phyloP scores from a whole-genome alignment of 2,113 vertebrate genomes.

The Orientallactaga bullata region DNA sequence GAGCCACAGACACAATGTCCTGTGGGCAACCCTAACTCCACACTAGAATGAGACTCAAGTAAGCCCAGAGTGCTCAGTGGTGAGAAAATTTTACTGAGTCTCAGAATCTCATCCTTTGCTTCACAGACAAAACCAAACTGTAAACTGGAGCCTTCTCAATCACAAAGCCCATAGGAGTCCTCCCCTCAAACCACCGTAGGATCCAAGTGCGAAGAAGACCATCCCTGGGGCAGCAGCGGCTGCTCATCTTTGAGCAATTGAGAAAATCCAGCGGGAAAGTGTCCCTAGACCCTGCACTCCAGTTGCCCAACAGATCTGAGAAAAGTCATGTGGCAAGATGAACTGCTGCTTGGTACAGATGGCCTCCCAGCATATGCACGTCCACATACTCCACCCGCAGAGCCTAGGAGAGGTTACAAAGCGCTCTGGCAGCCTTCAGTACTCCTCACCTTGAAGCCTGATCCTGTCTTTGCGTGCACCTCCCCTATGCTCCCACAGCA shows the following conservation, averaged over 20 bases:
- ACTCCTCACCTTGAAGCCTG: no score
- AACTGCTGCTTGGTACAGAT: accelerated
- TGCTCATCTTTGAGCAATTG: neutral
- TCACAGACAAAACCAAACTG: conserved; percentile 23
- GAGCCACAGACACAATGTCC: neutral
- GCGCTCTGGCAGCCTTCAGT: neutral
- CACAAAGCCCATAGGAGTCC: neutral
- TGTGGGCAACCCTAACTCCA: accelerated
- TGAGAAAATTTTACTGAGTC: neutral
- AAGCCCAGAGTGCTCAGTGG: no score
- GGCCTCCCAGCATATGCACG: accelerated
- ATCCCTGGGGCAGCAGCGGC: neutral
- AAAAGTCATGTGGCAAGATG: neutral
- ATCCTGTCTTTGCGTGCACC: neutral
- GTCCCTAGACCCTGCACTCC: neutral
- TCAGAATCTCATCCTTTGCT: neutral
- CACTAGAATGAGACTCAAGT: neutral
- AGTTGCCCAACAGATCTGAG: neutral
- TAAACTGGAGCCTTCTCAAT: neutral
- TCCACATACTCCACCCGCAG: neutral
- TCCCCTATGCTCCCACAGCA: neutral
- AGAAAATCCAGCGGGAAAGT: neutral
- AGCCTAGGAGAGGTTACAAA: no score
- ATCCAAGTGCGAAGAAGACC: neutral
- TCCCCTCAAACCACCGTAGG: neutral